A percentile compares a stretch with the other conserved stretches of the same genome.
phyloP scores from a whole-genome alignment of 2,797 vertebrate genomes.

The Eulemur coronatus region DNA sequence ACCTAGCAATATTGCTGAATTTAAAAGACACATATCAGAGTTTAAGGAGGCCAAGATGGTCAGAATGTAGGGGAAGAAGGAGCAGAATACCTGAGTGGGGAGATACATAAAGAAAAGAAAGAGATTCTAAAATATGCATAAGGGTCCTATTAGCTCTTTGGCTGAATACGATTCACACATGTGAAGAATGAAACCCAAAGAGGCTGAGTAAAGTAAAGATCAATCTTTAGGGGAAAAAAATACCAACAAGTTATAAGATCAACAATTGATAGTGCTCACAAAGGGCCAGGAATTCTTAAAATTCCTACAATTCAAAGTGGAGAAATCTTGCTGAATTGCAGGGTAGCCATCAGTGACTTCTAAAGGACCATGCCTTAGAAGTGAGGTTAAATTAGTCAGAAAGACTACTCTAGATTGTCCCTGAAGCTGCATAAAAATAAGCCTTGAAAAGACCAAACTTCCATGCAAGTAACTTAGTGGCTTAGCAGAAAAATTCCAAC shows the following conservation, averaged over 20 bases:
- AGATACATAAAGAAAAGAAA: background rate
- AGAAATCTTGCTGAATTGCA: background rate
- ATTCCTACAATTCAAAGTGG: background rate
- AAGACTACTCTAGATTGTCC: background rate
- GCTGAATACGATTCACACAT: background rate
- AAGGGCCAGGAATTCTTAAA: background rate
- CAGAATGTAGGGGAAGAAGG: fast-evolving
- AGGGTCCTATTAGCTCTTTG: background rate
- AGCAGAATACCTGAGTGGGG: background rate
- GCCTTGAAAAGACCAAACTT: background rate
- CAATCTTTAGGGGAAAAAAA: background rate
- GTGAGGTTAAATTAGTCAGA: background rate
- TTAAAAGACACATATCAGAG: background rate
- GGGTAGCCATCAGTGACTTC: background rate
- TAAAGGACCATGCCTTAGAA: background rate
- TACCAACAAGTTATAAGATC: background rate
- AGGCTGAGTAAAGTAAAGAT: background rate
- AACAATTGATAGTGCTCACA: background rate
- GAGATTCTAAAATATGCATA: background rate
- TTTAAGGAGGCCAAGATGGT: background rate
- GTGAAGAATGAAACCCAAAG: background rate
- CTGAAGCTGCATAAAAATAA: background rate
- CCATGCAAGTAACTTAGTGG: background rate
- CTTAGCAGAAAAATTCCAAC: background rate
- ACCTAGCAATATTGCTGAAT: background rate